A percentile compares a stretch with the other conserved stretches of the same genome.
These are phyloP conservation scores for Apamea anceps DNA, from an alignment of 2,888 invertebrate species.

Conservation along the genomic window DNA sequence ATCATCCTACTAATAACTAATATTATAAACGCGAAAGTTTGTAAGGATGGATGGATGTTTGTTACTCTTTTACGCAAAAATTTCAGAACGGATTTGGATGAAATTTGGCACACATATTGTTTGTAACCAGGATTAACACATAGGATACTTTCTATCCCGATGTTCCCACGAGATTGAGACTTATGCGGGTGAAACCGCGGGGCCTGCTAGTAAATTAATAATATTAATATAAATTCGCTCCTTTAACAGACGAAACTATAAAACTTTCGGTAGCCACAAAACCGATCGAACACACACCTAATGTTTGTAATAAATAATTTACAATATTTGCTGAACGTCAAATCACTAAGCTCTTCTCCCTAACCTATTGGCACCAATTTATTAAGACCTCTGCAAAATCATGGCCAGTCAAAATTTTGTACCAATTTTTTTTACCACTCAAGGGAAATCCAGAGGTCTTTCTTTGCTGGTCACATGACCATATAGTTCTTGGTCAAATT, in stretches of 20 bases:
- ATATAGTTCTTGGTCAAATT: not conserved
- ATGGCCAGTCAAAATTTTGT: not conserved
- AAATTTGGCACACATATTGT: no score
- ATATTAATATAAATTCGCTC: not conserved
- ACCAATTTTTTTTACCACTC: not conserved
- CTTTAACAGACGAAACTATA: not conserved
- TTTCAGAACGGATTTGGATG: no score
- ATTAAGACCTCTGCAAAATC: conserved; percentile 50
- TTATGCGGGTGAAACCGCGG: no score
- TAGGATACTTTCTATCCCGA: no score
- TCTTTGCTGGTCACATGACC: conserved; percentile 38
- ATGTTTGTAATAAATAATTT: conserved; percentile 75
- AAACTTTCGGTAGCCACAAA: conserved; percentile 39
- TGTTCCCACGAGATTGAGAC: no score
- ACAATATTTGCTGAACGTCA: conserved; percentile 76
- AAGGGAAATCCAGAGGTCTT: conserved; percentile 44
- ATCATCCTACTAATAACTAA: no score
- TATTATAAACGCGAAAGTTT: no score
- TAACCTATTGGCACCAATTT: conserved; percentile 57
- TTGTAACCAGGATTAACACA: no score
- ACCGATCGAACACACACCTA: conserved; percentile 53
- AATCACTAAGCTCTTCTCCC: conserved; percentile 71
- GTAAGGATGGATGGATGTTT: no score
- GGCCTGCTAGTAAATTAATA: not conserved
- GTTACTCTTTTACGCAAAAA: no score